Conservation (phyloP, 2,113 vertebrate species). For the Taurulus bubalis region DNA sequence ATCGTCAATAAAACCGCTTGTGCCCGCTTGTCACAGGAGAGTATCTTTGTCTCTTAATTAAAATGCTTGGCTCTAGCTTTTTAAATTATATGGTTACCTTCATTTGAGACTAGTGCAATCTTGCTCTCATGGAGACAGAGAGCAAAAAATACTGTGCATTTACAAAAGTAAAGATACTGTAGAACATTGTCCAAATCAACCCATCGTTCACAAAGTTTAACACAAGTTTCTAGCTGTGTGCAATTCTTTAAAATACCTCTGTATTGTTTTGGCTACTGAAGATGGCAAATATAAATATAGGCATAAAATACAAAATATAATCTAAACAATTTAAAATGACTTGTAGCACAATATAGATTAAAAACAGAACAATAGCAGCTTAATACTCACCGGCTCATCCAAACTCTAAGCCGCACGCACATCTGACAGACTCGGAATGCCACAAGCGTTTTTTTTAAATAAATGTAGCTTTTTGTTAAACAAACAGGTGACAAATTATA, state of each 20-base stretch:
- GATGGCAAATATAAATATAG: background rate
- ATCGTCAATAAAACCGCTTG: background rate
- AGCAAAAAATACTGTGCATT: background rate
- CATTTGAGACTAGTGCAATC: slow-evolving; percentile 47
- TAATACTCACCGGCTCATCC: slow-evolving; percentile 11
- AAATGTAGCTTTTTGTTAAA: too few relatives aligned
- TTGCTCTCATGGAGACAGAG: slow-evolving; percentile 18
- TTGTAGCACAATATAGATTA: background rate
- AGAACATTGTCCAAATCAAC: background rate
- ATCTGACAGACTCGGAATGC: slow-evolving; percentile 20
- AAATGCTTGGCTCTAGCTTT: slow-evolving; percentile 45
- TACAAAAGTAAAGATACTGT: background rate
- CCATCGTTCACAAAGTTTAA: background rate
- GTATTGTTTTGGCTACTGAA: background rate
- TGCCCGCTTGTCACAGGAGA: slow-evolving; percentile 38
- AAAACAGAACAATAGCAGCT: slow-evolving; percentile 10
- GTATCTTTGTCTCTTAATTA: slow-evolving; percentile 60
- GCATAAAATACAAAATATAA: background rate
- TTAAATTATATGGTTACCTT: slow-evolving; percentile 55
- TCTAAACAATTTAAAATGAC: background rate
- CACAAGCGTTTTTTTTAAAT: too few relatives aligned
- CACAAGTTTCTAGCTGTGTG: background rate
- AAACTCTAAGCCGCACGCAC: slow-evolving; percentile 9
- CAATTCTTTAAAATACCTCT: background rate
- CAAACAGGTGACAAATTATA: too few relatives aligned